phyloP scores from a whole-genome alignment of 2,888 invertebrate genomes.

The Pollenia angustigena region DNA sequence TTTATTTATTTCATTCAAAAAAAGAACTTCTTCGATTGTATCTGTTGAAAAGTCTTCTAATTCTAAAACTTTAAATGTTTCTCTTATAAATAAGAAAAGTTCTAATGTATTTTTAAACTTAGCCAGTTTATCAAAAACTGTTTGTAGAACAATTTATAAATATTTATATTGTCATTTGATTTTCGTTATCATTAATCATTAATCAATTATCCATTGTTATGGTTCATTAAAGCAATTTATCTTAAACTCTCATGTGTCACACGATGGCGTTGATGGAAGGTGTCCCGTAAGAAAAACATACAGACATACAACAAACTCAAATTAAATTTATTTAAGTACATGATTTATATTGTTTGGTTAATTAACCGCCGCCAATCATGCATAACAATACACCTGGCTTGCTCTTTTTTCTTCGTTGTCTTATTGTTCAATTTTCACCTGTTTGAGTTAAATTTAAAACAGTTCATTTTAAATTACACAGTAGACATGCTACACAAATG shows the following conservation, averaged over 20 bases:
- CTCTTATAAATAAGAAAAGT: not conserved
- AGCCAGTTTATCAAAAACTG: not conserved
- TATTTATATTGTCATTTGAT: constrained; percentile 18
- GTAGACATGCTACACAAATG: not conserved
- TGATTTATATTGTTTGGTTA: constrained; percentile 68
- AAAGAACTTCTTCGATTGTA: too few species aligned
- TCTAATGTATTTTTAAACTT: not conserved
- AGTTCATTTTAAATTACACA: constrained; percentile 6
- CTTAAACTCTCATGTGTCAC: constrained; percentile 45
- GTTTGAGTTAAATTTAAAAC: constrained; percentile 27
- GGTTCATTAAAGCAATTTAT: constrained; percentile 66
- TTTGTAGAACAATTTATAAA: not conserved
- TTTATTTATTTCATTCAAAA: too few species aligned
- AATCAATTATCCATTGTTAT: constrained; percentile 63
- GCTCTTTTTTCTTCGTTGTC: not conserved
- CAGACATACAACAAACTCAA: constrained; percentile 12
- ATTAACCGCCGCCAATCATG: constrained; percentile 62
- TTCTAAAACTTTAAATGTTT: not conserved
- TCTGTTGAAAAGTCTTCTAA: not conserved
- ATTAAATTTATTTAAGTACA: constrained; percentile 55
- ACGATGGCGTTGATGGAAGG: constrained; percentile 21
- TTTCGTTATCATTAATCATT: constrained; percentile 42
- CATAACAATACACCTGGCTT: constrained; percentile 66
- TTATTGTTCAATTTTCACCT: constrained; percentile 14
- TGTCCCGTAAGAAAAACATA: constrained; percentile 17